Base-by-base conservation (phyloP, 2,888 invertebrate species). In the Galerucella nymphaeae region DNA sequence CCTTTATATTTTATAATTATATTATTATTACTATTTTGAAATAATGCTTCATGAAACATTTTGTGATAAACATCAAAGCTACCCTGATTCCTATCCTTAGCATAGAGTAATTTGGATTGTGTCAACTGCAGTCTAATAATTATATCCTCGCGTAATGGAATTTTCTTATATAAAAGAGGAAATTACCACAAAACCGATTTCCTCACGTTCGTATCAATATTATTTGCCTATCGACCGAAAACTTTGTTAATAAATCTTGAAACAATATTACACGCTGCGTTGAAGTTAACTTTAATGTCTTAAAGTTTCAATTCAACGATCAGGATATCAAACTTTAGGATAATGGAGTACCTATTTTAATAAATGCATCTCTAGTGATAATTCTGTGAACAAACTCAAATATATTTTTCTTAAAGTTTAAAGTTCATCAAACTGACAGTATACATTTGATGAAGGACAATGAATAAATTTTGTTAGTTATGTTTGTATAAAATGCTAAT, bases 121-220 rank as follows among this genome's bases (percentile, higher is more conserved):
- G 14, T 55, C 11, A 55, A 10, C 20, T 18, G 23, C 23, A 57
- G 57, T 23, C 20, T 57, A 13, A 11, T 57, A 57, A 23, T 57
- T 57, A 23, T 57, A n/a, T n/a, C 23, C 23, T 9, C 23, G 11
- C 23, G 11, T 57, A 20, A 23, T 57, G 23, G 20, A 23, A 18
- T 57, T 20, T 57, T 57, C 57, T 11, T 57, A 23, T 57, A 23
- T 11, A 11, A 13, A 23, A 14, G 23, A 20, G 57, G 57, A 57
- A 20, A 57, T 57, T 57, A 57, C 11, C 57, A 23, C 23, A 20
- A 57, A 23, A 23, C 23, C 57, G 57, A 57, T 57, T 57, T 57
- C 13, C 20, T 57, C 23, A 23, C 55, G 20, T 23, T 14, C 6
- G 23, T 13, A 23, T 14, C 20, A 57, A 57, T 38, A 38, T 38